Evolutionary conservation across 2,113 vertebrate genomes (phyloP).

Genomic region (Tetrax tetrax): DNA sequence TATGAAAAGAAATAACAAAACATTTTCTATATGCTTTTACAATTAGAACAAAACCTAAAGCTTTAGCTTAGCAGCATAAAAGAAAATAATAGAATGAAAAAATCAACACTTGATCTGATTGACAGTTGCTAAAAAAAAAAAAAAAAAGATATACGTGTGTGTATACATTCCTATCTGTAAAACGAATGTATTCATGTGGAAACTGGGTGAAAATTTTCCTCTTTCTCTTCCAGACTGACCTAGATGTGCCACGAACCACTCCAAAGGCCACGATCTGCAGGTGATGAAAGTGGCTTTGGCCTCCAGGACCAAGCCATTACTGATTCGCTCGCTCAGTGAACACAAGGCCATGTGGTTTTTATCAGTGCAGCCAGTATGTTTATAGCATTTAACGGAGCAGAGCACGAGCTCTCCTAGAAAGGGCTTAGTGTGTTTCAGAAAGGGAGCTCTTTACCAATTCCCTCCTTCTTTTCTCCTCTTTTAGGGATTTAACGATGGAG

Average conservation of each 20-base stretch:
- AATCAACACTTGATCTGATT: neutral
- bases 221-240: neutral
- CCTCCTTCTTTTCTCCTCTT: neutral
- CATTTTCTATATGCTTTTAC: constrained; percentile 70
- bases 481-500: neutral
- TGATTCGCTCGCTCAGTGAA: neutral
- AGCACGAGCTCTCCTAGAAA: neutral
- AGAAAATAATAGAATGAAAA: constrained; percentile 11
- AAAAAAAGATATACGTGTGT: neutral
- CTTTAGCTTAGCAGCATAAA: constrained; percentile 41
- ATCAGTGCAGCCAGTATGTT: neutral
- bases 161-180: neutral
- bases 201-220: neutral
- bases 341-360: neutral
- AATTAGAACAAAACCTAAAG: constrained; percentile 71
- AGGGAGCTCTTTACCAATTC: neutral
- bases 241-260: neutral
- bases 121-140: neutral
- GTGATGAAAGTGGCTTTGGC: neutral
- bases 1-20: constrained; percentile 74
- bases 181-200: neutral
- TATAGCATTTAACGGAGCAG: neutral
- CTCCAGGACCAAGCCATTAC: neutral
- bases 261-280: neutral
- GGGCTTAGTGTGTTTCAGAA: rapidly evolving